Evolutionary conservation across 2,797 vertebrate species (phyloP), one percentile per base, ranked within the genome.

Genomic region (Centropyge bicolor): DNA sequence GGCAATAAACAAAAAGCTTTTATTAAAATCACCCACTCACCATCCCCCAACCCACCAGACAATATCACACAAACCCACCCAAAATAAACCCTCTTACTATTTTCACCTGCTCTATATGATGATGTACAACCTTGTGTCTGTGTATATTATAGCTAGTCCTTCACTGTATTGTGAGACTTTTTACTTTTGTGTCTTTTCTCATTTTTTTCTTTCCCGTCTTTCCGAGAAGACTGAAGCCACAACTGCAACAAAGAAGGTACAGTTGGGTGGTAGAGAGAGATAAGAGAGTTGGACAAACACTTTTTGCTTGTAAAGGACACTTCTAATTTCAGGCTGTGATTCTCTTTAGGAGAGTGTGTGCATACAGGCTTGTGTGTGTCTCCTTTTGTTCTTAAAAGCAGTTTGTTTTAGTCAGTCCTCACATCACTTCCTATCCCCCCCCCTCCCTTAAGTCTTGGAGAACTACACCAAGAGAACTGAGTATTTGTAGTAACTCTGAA

Each of bases 191-290:
- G 60, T 83, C 43, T 78, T 68, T 55, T 82, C 45, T 70, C 7
- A 24, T 60, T 62, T 68, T 56, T 68, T 67, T 43, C 8, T 3
- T 84, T 79, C 83, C 62, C 80, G 57, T 88, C 56, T 74, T 8
- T 78, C 41, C 38, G 57, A 45, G 71, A 90, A 95, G 94, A 91
- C 89, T 35, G 91, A 94, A 79, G 90, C 72, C 71, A 77, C 87
- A 24, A 74, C 86, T 55, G 75, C 80, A 35, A 74, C 84, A 55
- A 89, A 92, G 74, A 92, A 95, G 94, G 93, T 94, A 94, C 49
- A 70, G 78, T 72, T 52, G 78, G 54, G 78, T 81, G 64, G 12
- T 66, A 36, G 70, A 79, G 51, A 62, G 10, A 48, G 38, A 77
- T 78, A 59, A 87, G 13, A 76, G 9, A 56, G 45, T 65, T 4